Evolutionary conservation across 2,797 vertebrate species (phyloP).

Genomic region (Melanogrammus aeglefinus): DNA sequence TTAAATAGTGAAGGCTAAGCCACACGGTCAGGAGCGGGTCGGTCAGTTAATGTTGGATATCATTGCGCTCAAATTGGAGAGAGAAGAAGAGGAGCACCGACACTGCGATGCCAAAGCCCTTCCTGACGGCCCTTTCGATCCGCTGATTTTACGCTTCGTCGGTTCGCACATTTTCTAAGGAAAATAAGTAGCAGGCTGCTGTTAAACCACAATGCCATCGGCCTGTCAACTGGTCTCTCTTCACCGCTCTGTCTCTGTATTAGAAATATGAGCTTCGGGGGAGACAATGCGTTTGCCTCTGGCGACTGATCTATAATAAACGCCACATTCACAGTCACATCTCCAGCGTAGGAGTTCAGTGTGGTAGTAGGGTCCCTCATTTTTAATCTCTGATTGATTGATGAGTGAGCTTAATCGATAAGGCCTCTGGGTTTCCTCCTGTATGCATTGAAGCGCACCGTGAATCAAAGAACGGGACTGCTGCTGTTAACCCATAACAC

Average conservation of each 20-base stretch:
- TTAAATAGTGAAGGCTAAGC: too few relatives aligned
- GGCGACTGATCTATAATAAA: too few relatives aligned
- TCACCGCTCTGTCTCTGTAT: too few relatives aligned
- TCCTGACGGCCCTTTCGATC: not conserved
- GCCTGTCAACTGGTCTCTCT: too few relatives aligned
- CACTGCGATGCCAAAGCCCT: not conserved
- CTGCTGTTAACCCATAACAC: constrained; percentile 34
- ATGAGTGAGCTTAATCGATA: constrained; percentile 47
- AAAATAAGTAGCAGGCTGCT: not conserved
- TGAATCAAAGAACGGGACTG: constrained; percentile 33
- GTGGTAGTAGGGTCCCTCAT: constrained; percentile 22
- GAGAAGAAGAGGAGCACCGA: not conserved
- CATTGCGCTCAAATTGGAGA: not conserved
- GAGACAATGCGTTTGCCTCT: too few relatives aligned
- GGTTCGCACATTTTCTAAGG: not conserved
- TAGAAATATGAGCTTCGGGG: too few relatives aligned
- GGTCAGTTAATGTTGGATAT: too few relatives aligned
- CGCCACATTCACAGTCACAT: too few relatives aligned
- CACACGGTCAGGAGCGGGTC: too few relatives aligned
- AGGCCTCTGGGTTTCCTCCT: constrained; percentile 35
- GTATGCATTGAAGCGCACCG: constrained; percentile 29
- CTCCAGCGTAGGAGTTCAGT: not conserved
- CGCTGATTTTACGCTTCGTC: not conserved
- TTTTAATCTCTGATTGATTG: constrained; percentile 40
- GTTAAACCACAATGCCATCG: too few relatives aligned